Percentiles rank a stretch among this genome's conserved stretches.
These are phyloP conservation scores for Unio delphinus DNA, from an alignment of 2,888 invertebrate species.

Conservation along the genomic window DNA sequence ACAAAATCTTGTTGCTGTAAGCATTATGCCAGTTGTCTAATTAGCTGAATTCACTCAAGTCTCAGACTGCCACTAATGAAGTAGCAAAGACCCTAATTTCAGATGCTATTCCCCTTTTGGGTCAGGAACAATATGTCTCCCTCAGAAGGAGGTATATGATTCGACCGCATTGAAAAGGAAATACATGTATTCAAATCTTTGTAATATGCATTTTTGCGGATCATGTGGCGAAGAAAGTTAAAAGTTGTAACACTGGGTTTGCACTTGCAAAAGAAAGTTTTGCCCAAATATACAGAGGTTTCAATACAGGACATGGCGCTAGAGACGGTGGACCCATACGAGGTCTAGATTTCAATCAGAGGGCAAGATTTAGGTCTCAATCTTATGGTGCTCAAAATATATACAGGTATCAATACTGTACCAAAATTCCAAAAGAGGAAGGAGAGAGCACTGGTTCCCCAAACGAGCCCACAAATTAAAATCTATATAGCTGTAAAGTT, in stretches of 20 bases:
- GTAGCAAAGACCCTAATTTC: slow-evolving; percentile 8
- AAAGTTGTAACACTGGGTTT: slow-evolving; percentile 7
- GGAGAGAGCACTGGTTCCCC: no score
- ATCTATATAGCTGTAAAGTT: no score
- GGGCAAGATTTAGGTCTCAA: no score
- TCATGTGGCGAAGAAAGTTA: slow-evolving; percentile 15
- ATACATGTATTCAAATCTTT: slow-evolving; percentile 6
- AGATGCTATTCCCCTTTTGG: slow-evolving; percentile 12
- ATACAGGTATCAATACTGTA: no score
- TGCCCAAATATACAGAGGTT: no score
- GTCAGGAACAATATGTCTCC: slow-evolving; percentile 16
- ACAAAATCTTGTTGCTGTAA: slow-evolving; percentile 7
- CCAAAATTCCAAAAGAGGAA: no score
- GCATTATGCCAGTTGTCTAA: slow-evolving; percentile 11
- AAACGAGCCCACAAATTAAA: no score
- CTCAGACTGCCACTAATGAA: slow-evolving; percentile 1
- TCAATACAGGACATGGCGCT: no score
- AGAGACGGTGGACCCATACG: no score
- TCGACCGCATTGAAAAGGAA: slow-evolving; percentile 10
- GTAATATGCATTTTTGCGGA: slow-evolving; percentile 15
- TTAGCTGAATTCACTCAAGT: slow-evolving; percentile 6
- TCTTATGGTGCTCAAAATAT: no score
- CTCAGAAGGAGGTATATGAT: slow-evolving; percentile 15
- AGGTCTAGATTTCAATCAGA: no score
- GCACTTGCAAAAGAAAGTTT: not conserved